Conservation (phyloP, 2,888 invertebrate genomes). For the Epistrophe grossulariae region DNA sequence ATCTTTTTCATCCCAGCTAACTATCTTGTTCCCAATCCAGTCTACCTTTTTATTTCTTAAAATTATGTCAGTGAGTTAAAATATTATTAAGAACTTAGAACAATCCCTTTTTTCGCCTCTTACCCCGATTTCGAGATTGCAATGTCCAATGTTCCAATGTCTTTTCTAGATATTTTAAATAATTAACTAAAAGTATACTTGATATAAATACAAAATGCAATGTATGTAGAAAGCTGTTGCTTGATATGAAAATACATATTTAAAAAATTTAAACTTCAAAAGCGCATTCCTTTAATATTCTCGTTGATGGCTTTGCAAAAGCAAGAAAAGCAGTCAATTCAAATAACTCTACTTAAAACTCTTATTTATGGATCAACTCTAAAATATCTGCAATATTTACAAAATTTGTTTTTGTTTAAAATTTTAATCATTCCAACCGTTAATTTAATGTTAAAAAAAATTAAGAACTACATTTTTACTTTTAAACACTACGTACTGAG, state of each 20-base stretch:
- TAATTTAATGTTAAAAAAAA: slow-evolving; percentile 52
- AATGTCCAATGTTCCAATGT: neutral
- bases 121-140: neutral
- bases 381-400: slow-evolving; percentile 75
- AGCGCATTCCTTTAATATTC: slow-evolving; percentile 44
- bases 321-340: slow-evolving; percentile 56
- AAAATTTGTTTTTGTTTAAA: slow-evolving; percentile 15
- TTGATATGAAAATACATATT: neutral
- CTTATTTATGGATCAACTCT: slow-evolving; percentile 60
- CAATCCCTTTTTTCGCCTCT: neutral
- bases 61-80: neutral
- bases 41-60: neutral
- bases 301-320: neutral
- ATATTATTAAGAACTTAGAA: neutral
- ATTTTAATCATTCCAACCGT: slow-evolving; percentile 58
- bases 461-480: slow-evolving; percentile 48
- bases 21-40: too few species aligned
- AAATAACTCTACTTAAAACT: slow-evolving; percentile 41
- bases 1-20: too few species aligned
- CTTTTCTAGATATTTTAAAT: neutral
- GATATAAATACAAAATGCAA: slow-evolving; percentile 9
- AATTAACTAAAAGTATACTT: neutral
- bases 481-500: slow-evolving; percentile 48
- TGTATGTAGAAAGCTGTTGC: slow-evolving; percentile 11
- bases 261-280: slow-evolving; percentile 12